phyloP scores from a whole-genome alignment of 2,797 vertebrate genomes.

The Telmatherina bonti region DNA sequence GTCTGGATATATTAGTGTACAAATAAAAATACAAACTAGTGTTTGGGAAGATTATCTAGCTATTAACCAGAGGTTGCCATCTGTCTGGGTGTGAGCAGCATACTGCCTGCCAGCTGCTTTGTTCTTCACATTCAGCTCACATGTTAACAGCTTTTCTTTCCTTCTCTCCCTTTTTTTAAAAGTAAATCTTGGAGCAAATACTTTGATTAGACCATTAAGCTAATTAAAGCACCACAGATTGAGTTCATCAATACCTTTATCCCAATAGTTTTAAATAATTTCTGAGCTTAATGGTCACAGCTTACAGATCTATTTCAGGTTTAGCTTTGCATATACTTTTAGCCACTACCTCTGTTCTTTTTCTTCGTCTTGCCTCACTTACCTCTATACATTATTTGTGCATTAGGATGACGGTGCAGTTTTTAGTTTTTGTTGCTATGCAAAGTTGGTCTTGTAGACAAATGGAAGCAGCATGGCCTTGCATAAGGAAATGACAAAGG shows the following conservation, averaged over 20 bases:
- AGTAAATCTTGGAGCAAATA: constrained; percentile 14
- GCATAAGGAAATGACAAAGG: constrained; percentile 33
- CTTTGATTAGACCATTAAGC: constrained; percentile 4
- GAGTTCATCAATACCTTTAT: not conserved
- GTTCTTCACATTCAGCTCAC: constrained; percentile 16
- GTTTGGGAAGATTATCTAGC: constrained; percentile 48
- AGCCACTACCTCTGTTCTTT: not conserved
- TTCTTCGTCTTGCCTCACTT: constrained; percentile 13
- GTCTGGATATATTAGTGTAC: constrained; percentile 39
- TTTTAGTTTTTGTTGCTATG: constrained; percentile 65
- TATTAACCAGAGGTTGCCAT: constrained; percentile 49
- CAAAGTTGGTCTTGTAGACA: constrained; percentile 51
- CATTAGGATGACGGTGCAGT: constrained; percentile 25
- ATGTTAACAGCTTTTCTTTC: constrained; percentile 2
- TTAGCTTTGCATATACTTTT: not conserved
- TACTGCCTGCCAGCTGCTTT: constrained; percentile 10
- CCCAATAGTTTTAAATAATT: not conserved
- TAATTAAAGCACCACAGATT: constrained; percentile 12
- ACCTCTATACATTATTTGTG: constrained; percentile 15
- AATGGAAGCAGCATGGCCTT: constrained; percentile 36
- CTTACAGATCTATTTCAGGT: constrained; percentile 3
- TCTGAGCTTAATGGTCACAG: not conserved
- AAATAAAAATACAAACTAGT: constrained; percentile 47
- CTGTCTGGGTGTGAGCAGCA: constrained; percentile 25
- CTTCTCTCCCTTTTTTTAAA: too few species aligned